Conservation (phyloP, 2,888 invertebrate species). For the Phlogophora meticulosa region DNA sequence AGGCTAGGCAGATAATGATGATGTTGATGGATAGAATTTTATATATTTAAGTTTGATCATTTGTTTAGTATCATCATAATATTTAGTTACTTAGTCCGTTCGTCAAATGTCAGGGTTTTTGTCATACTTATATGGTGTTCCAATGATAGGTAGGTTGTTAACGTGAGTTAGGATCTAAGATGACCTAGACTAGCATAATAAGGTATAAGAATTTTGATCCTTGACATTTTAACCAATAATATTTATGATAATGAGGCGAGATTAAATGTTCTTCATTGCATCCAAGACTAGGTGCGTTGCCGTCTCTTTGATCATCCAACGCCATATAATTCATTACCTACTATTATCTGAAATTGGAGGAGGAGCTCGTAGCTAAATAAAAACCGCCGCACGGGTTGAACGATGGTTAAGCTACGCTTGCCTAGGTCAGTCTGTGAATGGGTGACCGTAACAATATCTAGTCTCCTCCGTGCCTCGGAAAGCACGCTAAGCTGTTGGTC, state of each 20-base stretch:
- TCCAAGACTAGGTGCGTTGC: not conserved
- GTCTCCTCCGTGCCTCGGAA: too few relatives aligned
- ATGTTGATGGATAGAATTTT: conserved; percentile 11
- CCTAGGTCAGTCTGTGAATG: too few relatives aligned
- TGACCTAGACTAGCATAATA: conserved; percentile 23
- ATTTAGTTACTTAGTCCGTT: conserved; percentile 8
- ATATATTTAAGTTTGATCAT: not conserved
- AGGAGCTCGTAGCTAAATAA: too few relatives aligned
- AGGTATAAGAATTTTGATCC: not conserved
- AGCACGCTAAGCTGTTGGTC: too few relatives aligned
- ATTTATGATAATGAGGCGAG: not conserved
- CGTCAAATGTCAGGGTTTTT: conserved; percentile 52
- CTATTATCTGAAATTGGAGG: too few relatives aligned
- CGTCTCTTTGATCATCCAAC: not conserved
- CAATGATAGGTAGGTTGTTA: not conserved
- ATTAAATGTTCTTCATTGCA: not conserved
- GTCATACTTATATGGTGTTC: not conserved
- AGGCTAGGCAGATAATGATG: too few relatives aligned
- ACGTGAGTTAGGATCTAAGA: conserved; percentile 9
- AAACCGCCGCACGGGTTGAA: too few relatives aligned
- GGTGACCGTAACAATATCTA: too few relatives aligned
- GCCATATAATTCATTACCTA: too few relatives aligned
- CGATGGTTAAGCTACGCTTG: too few relatives aligned
- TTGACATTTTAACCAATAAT: conserved; percentile 40
- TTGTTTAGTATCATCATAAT: not conserved